A percentile compares a stretch with the other conserved stretches of the same genome.
Evolutionary conservation across 2,113 vertebrate genomes (phyloP).

Genomic region (Rattus rattus): DNA sequence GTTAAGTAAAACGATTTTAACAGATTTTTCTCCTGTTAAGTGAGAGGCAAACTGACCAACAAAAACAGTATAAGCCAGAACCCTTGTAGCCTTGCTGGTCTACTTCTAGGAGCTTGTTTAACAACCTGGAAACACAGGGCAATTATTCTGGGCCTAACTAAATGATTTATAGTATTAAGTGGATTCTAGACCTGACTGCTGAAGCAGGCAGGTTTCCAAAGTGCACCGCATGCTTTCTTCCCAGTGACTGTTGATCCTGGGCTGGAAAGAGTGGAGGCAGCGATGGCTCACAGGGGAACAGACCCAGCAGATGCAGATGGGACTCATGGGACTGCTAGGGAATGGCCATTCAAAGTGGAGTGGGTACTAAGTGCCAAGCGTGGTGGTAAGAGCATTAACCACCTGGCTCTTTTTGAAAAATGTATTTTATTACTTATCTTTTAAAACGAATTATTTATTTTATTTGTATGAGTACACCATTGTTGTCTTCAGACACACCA

Average conservation of each 20-base stretch:
- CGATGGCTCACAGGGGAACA: too few relatives aligned
- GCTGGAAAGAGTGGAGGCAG: background rate
- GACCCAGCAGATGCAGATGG: background rate
- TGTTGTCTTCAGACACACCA: too few relatives aligned
- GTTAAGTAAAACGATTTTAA: background rate
- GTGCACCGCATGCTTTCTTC: rapidly evolving
- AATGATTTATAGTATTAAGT: background rate
- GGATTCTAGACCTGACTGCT: background rate
- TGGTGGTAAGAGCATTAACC: rapidly evolving
- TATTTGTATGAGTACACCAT: too few relatives aligned
- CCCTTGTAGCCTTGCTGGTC: background rate
- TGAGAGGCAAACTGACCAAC: background rate
- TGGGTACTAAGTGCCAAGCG: background rate
- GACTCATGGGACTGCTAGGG: background rate
- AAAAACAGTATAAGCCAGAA: background rate
- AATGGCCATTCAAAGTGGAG: background rate
- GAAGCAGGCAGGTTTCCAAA: background rate
- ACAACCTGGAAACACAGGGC: background rate
- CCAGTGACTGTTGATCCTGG: background rate
- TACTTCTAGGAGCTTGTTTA: background rate
- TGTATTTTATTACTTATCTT: background rate
- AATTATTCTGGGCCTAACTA: background rate
- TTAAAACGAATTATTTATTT: too few relatives aligned
- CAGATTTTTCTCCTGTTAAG: constrained; percentile 49
- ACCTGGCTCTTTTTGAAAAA: too few relatives aligned